Conservation (phyloP, 2,888 invertebrate genomes). For the Cerastis leucographa region DNA sequence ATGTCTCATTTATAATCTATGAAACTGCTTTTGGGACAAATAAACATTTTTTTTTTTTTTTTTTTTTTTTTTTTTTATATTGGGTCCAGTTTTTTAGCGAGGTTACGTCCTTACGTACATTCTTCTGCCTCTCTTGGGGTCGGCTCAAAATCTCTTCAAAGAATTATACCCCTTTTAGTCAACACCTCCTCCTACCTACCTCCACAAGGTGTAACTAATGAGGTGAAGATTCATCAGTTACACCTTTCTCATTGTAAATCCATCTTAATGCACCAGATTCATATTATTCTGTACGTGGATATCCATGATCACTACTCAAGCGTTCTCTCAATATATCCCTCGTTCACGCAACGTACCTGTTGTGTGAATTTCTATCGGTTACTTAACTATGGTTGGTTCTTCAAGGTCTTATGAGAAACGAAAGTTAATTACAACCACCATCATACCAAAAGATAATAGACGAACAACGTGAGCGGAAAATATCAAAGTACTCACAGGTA, state of each 20-base stretch:
- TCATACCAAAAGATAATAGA: constrained; percentile 13
- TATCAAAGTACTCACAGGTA: constrained; percentile 6
- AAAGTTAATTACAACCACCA: constrained; percentile 14
- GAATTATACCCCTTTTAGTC: neutral
- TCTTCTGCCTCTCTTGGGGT: too few species aligned
- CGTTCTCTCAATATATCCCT: too few species aligned
- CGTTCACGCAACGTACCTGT: too few species aligned
- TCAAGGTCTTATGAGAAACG: constrained; percentile 10
- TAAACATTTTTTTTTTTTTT: too few species aligned
- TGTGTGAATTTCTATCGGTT: constrained; percentile 3
- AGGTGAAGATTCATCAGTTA: too few species aligned
- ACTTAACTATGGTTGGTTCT: neutral
- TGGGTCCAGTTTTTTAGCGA: too few species aligned
- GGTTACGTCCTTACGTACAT: neutral
- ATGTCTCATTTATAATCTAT: too few species aligned
- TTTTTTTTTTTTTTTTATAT: too few species aligned
- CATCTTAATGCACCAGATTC: neutral
- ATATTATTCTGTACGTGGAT: neutral
- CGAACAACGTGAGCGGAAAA: constrained; percentile 1
- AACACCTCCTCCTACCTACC: too few species aligned
- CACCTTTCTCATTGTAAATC: neutral
- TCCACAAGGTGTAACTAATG: too few species aligned
- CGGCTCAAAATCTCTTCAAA: neutral
- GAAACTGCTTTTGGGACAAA: too few species aligned
- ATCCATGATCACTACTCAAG: neutral